Base-by-base conservation (phyloP, 2,113 vertebrate species). In the Scytalopus superciliaris region DNA sequence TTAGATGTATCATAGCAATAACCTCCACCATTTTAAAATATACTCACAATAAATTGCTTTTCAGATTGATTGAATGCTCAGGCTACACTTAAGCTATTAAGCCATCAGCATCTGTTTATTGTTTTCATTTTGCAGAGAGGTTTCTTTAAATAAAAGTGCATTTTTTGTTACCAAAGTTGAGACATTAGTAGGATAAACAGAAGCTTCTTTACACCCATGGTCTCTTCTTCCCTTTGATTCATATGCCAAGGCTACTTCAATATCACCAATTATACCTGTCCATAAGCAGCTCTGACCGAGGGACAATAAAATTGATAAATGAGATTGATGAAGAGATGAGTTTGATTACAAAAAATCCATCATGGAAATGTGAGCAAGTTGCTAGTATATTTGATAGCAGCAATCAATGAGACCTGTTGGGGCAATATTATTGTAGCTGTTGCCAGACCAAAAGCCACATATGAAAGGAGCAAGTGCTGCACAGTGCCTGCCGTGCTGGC, bases 91-190 rank as follows among this genome's bases (percentile, higher is more conserved):
- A 57, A 63, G 55, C 68, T 92, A 90, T 94, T 86, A 86, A 96
- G 64, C 80, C 40, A 94, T 84, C 93, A 89, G 45, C 44, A 81
- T 68, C 77, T 86, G 60, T 96, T 95, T 90, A 95, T 92, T 92
- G 83, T 57, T 93, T 89, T 93, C 47, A 94, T 96, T 89, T 90
- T 81, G 73, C 40, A 84, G 44, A 85, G 19, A 47, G 13, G 8
- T 66, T 90, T 67, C 70, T 86, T 92, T 88, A 89, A 81, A 24
- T 80, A 89, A 42, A 70, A 90, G 11, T 35, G 23, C 19, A 60
- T 78, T 93, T 89, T 88, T 92, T 56, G 56, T 60, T 85, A 64
- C 35, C 44, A 42, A 91, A 82, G 10, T 59, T 68, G 73, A 84
- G 56, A 35, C 35, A 81, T 92, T 18, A 84, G 45, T 57, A 92